Base-by-base conservation (phyloP, 2,797 vertebrate species). In the Tenualosa ilisha region DNA sequence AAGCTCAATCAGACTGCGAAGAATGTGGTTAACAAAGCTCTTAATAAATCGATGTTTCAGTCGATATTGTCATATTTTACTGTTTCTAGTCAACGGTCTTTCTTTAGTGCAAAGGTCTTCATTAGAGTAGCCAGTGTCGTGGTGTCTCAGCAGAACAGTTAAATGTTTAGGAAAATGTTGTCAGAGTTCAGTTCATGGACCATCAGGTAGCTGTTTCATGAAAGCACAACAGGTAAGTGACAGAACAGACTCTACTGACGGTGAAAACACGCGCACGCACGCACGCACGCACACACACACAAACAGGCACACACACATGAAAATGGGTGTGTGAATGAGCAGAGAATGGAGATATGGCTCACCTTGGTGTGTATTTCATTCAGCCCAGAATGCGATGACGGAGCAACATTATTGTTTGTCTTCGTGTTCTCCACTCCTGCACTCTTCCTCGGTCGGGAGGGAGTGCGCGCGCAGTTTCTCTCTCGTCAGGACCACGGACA, bases 401-500 rank as follows among this genome's bases (percentile, higher is more conserved):
- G 3, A 0, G 17, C 31, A 37, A 20, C 68, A 75, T 75, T 75
- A 26, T 75, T 75, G n/a, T n/a, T n/a, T n/a, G 46, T 9, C 40
- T 6, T 82, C 46, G 83, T 40, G 31, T 82, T 86, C 59, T 82
- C 26, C n/a, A 51, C 59, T 20, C 63, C 81, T 81, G 75, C 81
- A 61, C 65, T 81, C 15, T 56, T 50, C 81, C n/a, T 46, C 17
- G 15, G 63, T 53, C 50, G 84, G 84, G 83, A 51, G 40, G 81
- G 82, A 81, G 31, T 49, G 91, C 85, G 91, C n/a, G n/a, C 90
- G 88, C 65, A 88, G 53, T 79, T 87, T 88, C 89, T 89, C 89
- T 91, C 92, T 81, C 92, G 92, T 97, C 97, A 98, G 97, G 93
- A 97, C 97, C 94, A 87, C 86, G 97, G 97, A 97, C 96, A 98